Evolutionary conservation across 1,140 invertebrate genomes (phyloP).

Genomic region (Leptopilina clavipes): DNA sequence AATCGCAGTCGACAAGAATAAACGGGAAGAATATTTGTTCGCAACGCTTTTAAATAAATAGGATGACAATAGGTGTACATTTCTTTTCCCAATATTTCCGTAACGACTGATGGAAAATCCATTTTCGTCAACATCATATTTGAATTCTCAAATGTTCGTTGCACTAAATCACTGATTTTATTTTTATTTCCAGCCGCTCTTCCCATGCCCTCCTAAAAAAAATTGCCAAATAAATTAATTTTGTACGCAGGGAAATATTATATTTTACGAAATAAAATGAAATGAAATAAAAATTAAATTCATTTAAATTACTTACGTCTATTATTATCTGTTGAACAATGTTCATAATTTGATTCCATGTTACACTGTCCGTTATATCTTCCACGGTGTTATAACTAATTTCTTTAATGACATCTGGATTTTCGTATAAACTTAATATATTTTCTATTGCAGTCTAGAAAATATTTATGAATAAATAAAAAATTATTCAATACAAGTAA

Average conservation of each 20-base stretch:
- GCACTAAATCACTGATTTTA: not conserved
- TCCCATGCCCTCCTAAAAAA: not conserved
- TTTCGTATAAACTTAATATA: not conserved
- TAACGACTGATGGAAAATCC: not conserved
- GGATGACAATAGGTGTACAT: not conserved
- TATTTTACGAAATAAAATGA: not conserved
- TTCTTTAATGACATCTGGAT: not conserved
- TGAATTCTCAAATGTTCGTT: constrained; percentile 4
- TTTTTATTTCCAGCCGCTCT: not conserved
- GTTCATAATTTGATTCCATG: constrained; percentile 28
- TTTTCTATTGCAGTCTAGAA: not conserved
- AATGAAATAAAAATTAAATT: too few relatives aligned
- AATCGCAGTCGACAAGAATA: not conserved
- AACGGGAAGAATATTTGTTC: not conserved
- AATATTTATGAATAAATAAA: not conserved
- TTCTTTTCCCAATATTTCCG: constrained; percentile 5
- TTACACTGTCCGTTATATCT: not conserved
- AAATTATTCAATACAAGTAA: not conserved
- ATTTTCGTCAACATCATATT: not conserved
- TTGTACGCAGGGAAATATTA: too few relatives aligned
- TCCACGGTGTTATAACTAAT: not conserved
- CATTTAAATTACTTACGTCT: not conserved
- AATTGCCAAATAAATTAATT: not conserved
- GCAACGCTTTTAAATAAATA: constrained; percentile 5
- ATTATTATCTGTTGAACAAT: constrained; percentile 12